phyloP scores from a whole-genome alignment of 1,140 invertebrate genomes.

The Gryllus bimaculatus region DNA sequence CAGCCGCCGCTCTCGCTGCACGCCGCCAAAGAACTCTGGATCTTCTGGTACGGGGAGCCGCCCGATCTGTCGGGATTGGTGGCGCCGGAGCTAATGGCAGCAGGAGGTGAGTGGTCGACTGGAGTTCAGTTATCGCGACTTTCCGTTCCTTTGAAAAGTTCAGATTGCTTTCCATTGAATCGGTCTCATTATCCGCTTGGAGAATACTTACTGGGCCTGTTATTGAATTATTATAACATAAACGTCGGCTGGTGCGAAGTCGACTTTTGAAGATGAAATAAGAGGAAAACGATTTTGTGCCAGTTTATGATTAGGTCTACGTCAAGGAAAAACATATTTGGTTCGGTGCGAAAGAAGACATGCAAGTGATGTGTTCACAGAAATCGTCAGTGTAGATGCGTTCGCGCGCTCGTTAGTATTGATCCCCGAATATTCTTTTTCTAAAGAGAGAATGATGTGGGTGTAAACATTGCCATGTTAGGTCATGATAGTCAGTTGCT shows the following conservation, averaged over 20 bases:
- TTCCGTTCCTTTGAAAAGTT: neutral
- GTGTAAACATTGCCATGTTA: too few species aligned
- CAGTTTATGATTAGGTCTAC: too few species aligned
- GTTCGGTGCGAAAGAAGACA: too few species aligned
- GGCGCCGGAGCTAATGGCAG: slow-evolving; percentile 64
- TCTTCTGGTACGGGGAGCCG: slow-evolving; percentile 98
- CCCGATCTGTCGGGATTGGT: slow-evolving; percentile 78
- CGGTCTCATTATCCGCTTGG: neutral
- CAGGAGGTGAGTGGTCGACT: slow-evolving; percentile 48
- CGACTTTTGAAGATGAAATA: neutral
- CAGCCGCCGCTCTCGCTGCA: slow-evolving; percentile 59
- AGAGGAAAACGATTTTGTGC: too few species aligned
- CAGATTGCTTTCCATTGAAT: neutral
- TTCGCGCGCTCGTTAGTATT: too few species aligned
- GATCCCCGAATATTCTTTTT: too few species aligned
- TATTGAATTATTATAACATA: neutral
- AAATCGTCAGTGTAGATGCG: too few species aligned
- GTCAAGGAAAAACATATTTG: too few species aligned
- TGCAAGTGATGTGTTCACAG: too few species aligned
- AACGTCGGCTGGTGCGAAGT: too few species aligned
- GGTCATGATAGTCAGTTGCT: too few species aligned
- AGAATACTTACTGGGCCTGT: neutral
- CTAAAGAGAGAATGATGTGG: too few species aligned
- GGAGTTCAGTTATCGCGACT: neutral
- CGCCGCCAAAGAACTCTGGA: slow-evolving; percentile 91